Evolutionary conservation across 2,888 invertebrate genomes (phyloP), one percentile per base, ranked within the genome.

Genomic region (Tipula lateralis): DNA sequence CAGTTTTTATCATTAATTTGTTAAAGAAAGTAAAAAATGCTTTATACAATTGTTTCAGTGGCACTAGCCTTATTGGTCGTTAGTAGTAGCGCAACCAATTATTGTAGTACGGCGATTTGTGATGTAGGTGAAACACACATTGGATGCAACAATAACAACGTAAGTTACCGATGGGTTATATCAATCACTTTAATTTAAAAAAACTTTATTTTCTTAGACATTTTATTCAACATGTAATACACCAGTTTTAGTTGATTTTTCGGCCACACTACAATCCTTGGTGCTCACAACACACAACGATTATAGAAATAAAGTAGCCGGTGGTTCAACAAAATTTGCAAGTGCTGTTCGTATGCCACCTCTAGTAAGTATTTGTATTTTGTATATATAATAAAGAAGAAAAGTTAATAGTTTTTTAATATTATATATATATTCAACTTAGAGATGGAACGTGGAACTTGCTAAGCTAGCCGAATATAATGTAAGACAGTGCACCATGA

Each of bases 391-490:
- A 1, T n/a, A n/a, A n/a, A n/a, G n/a, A n/a, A n/a, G n/a, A n/a
- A n/a, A n/a, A 12, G 9, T 36, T 36, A 36, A 9, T 36, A 9
- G 9, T 9, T 9, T 44, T n/a, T 44, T 3, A 5, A n/a, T 12
- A 44, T 44, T 44, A n/a, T n/a, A n/a, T n/a, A n/a, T n/a, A n/a
- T n/a, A n/a, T n/a, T n/a, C n/a, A n/a, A n/a, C n/a, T n/a, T 66
- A 85, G 85, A 19, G 19, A 66, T 85, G 85, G 85, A 84, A 84
- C 32, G 13, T 13, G 6, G 85, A 85, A 66, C 29, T 85, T 2
- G 85, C 84, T 24, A 29, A 13, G 12, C 29, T 85, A 6, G 84
- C 84, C 4, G 83, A 34, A 19, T 34, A 84, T 13, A 85, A 85
- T 50, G 84, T 84, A 29, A 50, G 83, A 34, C 85, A 85, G 36